Base-by-base conservation (phyloP, 1,140 invertebrate genomes). In the Monochamus saltuarius region DNA sequence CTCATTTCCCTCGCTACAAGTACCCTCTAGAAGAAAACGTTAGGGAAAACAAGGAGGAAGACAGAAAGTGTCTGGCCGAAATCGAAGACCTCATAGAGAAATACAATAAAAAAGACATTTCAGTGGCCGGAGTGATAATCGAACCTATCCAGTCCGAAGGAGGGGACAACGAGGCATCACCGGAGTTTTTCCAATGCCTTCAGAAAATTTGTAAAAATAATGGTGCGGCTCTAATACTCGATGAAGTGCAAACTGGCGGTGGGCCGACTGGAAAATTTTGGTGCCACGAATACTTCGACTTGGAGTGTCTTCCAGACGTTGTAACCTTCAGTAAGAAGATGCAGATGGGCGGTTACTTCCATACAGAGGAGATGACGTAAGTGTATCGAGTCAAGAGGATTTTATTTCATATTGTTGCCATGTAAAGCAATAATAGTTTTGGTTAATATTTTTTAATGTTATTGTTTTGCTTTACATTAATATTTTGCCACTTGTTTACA, bases 291-390 rank as follows among this genome's bases (percentile, higher is more conserved):
- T 87, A 97, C 71, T 99, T 98, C 74, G 81, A 93, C 67, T 78
- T 99, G 43, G 84, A 87, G 1, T 77, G 83, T 17, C 85, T 95
- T 1, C 96, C 97, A 0, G 97, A 99, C 77, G 78, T 98, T 40
- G 94, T 99, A 0, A 96, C 94, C 0, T 99, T 99, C 76, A 97
- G 94, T 67, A 99, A 99, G 80, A 99, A 99, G 79, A 93, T 98
- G 91, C 86, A 96, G 64, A 85, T 94, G 4, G 97, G 97, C 14
- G 97, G 97, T 14, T 99, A 94, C 75, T 99, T 91, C 78, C 90
- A 90, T 73, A 85, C 83, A 50, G 77, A 84, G 9, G 86, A 93
- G 59, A 84, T 91, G 62, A 87, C 81, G 85, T 92, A 79, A 71
- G 67, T 64, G 45, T 17, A 47, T 29, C 22, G 22, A 29, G 6